phyloP scores from a whole-genome alignment of 2,888 invertebrate species.

The Sycophila texana region DNA sequence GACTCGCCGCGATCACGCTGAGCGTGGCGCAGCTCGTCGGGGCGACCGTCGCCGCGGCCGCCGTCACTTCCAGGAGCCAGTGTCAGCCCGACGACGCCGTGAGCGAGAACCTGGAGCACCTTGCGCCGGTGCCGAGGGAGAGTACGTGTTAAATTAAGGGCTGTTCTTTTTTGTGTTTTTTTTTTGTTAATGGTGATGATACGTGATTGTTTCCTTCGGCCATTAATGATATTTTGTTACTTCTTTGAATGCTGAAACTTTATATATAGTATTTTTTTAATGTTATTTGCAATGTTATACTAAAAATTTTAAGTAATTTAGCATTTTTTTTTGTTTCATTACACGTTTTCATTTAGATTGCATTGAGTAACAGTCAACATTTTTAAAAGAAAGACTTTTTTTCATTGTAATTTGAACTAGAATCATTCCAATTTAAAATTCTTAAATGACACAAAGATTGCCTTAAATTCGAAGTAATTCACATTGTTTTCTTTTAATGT shows the following conservation, averaged over 20 bases:
- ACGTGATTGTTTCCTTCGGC: background rate
- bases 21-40: slow-evolving; percentile 72
- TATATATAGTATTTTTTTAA: too few species aligned
- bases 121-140: background rate
- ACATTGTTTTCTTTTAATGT: too few species aligned
- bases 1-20: slow-evolving; percentile 64
- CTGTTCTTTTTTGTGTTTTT: background rate
- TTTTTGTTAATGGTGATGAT: background rate
- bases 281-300: too few species aligned
- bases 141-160: slow-evolving; percentile 18
- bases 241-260: background rate
- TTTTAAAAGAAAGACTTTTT: too few species aligned
- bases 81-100: background rate
- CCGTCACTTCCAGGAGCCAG: slow-evolving; percentile 35
- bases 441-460: too few species aligned
- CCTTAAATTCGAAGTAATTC: too few species aligned
- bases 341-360: too few species aligned
- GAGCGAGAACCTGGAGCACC: background rate
- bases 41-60: slow-evolving; percentile 60
- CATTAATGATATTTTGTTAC: background rate
- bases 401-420: too few species aligned
- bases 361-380: too few species aligned
- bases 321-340: too few species aligned
- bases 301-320: too few species aligned
- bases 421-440: too few species aligned